Conservation (phyloP, 2,113 vertebrate species). For the Ariopsis seemanni region DNA sequence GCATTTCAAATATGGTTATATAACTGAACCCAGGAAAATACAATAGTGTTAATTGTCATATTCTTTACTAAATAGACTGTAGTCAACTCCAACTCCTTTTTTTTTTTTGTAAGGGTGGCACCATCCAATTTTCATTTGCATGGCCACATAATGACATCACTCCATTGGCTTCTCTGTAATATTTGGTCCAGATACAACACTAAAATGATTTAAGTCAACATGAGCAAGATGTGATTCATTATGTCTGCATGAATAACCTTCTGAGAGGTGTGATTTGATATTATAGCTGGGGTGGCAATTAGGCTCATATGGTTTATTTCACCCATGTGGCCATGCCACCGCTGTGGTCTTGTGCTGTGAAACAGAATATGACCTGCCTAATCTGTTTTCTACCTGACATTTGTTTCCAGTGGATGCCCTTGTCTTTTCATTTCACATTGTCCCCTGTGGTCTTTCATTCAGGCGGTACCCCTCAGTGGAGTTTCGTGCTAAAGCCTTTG, state of each 20-base stretch:
- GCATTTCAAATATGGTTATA: not conserved
- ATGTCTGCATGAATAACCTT: not conserved
- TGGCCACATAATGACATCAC: not conserved
- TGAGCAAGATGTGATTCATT: not conserved
- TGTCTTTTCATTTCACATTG: not conserved
- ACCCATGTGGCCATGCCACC: not conserved
- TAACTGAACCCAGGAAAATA: not conserved
- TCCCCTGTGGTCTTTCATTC: conserved; percentile 45
- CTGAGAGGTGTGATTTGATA: not conserved
- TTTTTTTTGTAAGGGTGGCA: too few relatives aligned
- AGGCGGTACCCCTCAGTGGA: conserved; percentile 89
- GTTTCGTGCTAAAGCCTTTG: conserved; percentile 77
- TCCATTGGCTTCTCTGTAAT: not conserved
- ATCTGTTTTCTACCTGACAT: not conserved
- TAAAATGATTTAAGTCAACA: not conserved
- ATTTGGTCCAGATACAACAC: not conserved
- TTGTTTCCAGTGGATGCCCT: not conserved
- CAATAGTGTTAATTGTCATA: too few relatives aligned
- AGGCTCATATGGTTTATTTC: not conserved
- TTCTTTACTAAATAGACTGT: too few relatives aligned
- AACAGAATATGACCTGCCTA: not conserved
- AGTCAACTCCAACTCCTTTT: too few relatives aligned
- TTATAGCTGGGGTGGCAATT: not conserved
- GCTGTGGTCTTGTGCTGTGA: not conserved
- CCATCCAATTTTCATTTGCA: not conserved